Evolutionary conservation across 2,797 vertebrate species (phyloP), one percentile per base, ranked within the genome.

Genomic region (Clarias fuscus): DNA sequence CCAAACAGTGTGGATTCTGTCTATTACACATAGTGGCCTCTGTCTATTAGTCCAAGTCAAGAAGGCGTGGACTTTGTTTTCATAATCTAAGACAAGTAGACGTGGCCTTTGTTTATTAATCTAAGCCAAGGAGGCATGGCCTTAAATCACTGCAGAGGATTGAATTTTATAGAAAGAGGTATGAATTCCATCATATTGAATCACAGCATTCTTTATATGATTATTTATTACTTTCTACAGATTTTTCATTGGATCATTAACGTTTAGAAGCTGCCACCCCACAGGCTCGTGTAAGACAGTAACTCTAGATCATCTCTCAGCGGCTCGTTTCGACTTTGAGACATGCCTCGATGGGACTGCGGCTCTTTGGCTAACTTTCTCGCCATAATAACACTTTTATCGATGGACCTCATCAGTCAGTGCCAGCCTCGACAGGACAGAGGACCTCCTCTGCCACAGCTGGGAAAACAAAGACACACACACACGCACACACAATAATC

Each of bases 371-470:
- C 37, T 65, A 61, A 70, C 53, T 71, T 76, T 83, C 62, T 58
- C 30, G 37, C 82, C 61, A 83, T 68, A 78, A 43, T 71, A 86
- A 86, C 86, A 76, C 61, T 65, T 81, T 71, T 65, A 82, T 82
- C 79, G 43, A 73, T 82, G 33, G 59, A 61, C 14, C 79, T 78
- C 84, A 86, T 86, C 82, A 84, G 68, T 84, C 85, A 88, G 82
- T 83, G 65, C 11, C 40, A 84, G 58, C 15, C 67, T 85, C 33
- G 20, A 67, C 56, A 78, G 56, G 73, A 84, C 48, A 27, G 20
- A 61, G 76, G 53, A 37, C 71, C 71, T 82, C 73, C 65, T 33
- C 62, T 72, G 33, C 70, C 79, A 86, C 70, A 43, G 86, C 62
- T 14, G 64, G 30, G 79, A 75, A 82, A 86, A 76, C 30, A 76